Percentiles rank a stretch among this genome's conserved stretches.
Evolutionary conservation across 2,888 invertebrate genomes (phyloP).

Genomic region (Lepidonotus clava): DNA sequence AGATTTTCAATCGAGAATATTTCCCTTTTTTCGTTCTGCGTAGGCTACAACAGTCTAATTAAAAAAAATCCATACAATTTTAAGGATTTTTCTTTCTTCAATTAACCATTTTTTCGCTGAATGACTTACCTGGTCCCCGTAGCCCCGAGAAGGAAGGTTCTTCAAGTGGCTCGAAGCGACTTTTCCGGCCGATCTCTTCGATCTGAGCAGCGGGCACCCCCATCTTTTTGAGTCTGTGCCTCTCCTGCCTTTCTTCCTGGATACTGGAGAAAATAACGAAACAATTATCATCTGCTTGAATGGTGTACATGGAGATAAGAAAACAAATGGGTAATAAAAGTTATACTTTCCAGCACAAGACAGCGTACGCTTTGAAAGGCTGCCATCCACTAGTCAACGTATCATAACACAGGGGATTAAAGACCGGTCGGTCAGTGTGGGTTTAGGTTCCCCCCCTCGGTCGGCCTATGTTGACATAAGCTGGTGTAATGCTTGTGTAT

Average conservation of each 20-base stretch:
- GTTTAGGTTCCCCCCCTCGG: too few relatives aligned
- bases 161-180: conserved; percentile 60
- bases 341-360: neutral
- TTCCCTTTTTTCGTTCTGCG: neutral
- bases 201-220: conserved; percentile 44
- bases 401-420: too few relatives aligned
- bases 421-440: too few relatives aligned
- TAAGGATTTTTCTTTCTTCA: neutral
- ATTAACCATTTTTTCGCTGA: too few relatives aligned
- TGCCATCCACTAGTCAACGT: too few relatives aligned
- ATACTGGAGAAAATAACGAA: conserved; percentile 85
- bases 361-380: conserved; percentile 2
- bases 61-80: neutral
- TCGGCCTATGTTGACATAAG: too few relatives aligned
- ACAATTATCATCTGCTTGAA: too few relatives aligned
- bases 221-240: conserved; percentile 87
- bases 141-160: conserved; percentile 57
- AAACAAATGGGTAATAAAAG: neutral
- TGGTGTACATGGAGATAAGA: too few relatives aligned
- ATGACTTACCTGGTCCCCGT: conserved; percentile 36
- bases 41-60: neutral
- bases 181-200: conserved; percentile 52
- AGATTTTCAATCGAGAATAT: neutral
- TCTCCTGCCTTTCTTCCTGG: conserved; percentile 97
- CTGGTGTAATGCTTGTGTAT: too few relatives aligned